Percentiles rank a stretch among this genome's conserved stretches.
phyloP scores from a whole-genome alignment of 2,888 invertebrate genomes.

The Eristalinus sepulchralis region DNA sequence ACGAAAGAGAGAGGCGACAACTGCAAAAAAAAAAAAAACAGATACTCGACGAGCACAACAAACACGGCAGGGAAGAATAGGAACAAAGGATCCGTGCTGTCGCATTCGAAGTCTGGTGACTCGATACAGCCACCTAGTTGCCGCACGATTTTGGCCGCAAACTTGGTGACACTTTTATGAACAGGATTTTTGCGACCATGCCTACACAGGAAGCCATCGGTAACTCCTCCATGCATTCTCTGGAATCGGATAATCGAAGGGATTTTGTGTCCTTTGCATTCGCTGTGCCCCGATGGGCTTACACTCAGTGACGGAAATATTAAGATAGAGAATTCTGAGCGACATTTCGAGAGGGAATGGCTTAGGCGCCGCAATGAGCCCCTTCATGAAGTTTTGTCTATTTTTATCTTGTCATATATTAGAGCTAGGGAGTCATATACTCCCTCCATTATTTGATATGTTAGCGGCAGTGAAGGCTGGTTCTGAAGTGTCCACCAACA shows the following conservation, averaged over 20 bases:
- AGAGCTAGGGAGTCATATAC: no score
- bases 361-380: no score
- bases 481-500: no score
- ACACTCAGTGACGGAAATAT: slow-evolving; percentile 13
- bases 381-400: no score
- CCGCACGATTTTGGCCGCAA: slow-evolving; percentile 64
- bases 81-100: slow-evolving; percentile 31
- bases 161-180: slow-evolving; percentile 67
- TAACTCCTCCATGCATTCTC: slow-evolving; percentile 32
- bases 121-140: slow-evolving; percentile 58
- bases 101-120: slow-evolving; percentile 39
- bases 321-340: no score
- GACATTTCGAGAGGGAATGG: no score
- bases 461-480: no score
- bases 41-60: not conserved
- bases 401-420: no score
- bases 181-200: slow-evolving; percentile 38
- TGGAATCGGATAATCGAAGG: slow-evolving; percentile 20
- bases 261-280: not conserved
- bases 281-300: not conserved
- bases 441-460: no score
- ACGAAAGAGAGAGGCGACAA: not conserved
- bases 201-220: slow-evolving; percentile 16
- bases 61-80: not conserved
- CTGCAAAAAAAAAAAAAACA: not conserved